These are phyloP conservation scores for Paramormyrops kingsleyae DNA, from an alignment of 2,113 vertebrate species.

Conservation along the genomic window DNA sequence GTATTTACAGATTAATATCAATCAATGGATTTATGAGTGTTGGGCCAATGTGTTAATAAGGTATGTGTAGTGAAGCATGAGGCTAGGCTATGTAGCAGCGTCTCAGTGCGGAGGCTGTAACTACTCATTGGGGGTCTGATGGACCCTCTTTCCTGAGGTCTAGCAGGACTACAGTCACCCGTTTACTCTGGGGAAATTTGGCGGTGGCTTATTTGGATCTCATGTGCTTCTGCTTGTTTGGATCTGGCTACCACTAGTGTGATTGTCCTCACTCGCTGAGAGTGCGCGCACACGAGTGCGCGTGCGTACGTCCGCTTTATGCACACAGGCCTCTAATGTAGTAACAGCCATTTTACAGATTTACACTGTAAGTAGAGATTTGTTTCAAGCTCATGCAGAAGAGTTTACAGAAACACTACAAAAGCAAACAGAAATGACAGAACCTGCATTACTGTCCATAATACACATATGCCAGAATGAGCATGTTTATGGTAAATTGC, in stretches of 20 bases:
- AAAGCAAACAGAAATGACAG: not conserved
- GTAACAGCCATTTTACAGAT: not conserved
- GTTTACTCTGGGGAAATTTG: not conserved
- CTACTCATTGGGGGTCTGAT: not conserved
- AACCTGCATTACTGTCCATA: not conserved
- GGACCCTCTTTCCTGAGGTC: not conserved
- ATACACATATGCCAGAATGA: slow-evolving; percentile 5
- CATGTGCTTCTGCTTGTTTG: not conserved
- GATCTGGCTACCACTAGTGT: not conserved
- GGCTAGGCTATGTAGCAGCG: not conserved
- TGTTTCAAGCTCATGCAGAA: slow-evolving; percentile 2
- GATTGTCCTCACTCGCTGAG: not conserved
- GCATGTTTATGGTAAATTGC: not conserved
- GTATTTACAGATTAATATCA: not conserved
- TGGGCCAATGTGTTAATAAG: not conserved
- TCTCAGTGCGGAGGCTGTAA: not conserved
- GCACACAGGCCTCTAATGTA: not conserved
- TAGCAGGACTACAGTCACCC: not conserved
- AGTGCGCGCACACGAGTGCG: not conserved
- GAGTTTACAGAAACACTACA: not conserved
- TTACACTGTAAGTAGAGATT: not conserved
- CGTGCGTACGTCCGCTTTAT: not conserved
- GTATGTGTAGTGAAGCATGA: not conserved
- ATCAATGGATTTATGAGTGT: not conserved
- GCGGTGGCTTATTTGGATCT: not conserved